phyloP scores from a whole-genome alignment of 2,797 vertebrate genomes.

The Aldrovandia affinis region DNA sequence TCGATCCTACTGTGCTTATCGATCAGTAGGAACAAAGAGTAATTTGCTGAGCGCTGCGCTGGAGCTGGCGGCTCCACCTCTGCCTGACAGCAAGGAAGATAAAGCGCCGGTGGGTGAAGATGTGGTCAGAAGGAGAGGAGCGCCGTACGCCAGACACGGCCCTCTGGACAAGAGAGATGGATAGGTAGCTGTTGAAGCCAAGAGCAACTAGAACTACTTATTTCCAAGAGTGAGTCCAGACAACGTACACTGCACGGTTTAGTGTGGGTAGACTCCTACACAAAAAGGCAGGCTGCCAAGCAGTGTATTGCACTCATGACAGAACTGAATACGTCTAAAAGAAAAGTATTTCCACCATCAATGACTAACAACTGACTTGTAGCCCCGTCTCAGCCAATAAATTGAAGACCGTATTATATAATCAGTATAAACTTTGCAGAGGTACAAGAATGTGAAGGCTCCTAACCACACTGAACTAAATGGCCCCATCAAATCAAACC shows the following conservation, averaged over 20 bases:
- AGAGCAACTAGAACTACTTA: slow-evolving; percentile 2
- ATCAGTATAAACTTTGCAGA: not conserved
- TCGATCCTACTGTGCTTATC: not conserved
- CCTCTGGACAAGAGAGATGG: slow-evolving; percentile 7
- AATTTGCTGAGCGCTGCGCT: not conserved
- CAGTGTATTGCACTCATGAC: not conserved
- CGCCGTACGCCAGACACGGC: not conserved
- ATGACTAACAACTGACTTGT: not conserved
- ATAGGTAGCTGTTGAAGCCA: not conserved
- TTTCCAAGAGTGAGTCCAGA: not conserved
- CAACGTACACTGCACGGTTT: not conserved
- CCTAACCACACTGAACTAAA: not conserved
- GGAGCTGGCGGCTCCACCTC: not conserved
- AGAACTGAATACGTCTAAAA: not conserved
- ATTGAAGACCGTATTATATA: not conserved
- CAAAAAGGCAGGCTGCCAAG: not conserved
- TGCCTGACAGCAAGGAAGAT: slow-evolving; percentile 1
- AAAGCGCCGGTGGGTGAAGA: not conserved
- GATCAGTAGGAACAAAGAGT: slow-evolving; percentile 12
- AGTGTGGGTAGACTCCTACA: slow-evolving; percentile 6
- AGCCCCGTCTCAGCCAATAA: not conserved
- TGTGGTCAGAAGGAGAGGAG: not conserved
- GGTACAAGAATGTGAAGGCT: not conserved
- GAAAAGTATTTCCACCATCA: not conserved
- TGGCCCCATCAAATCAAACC: not conserved